Evolutionary conservation across 2,113 vertebrate species (phyloP), one percentile per base, ranked within the genome.

Genomic region (Andinoacara biseriatus): DNA sequence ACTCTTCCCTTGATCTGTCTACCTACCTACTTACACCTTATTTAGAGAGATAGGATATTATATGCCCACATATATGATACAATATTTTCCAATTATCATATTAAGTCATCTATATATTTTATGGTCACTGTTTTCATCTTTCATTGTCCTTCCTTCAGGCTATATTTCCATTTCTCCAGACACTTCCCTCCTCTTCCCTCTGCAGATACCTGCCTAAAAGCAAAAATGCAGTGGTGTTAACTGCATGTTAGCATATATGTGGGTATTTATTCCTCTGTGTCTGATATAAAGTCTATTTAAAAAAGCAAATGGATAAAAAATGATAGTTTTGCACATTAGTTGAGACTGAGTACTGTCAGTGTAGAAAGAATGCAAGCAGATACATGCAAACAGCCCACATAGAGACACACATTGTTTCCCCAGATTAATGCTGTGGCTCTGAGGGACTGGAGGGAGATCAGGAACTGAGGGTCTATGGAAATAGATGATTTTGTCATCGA

Each of bases 401-500:
- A 65, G 43, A 74, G 29, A 61, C 59, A 46, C 60, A 69, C 79
- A 87, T 56, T 96, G 96, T 98, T 98, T 97, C 96, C 96, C 92
- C 96, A 96, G 97, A 99, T 98, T 97, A 98, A 97, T 96, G 95
- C 95, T 56, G 94, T 96, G 96, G 96, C 97, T 97, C 97, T 96
- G 94, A 96, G 96, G 96, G 96, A 97, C 97, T 97, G 83, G 81
- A 95, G 94, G 95, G 95, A 96, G 96, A 97, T 97, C 96, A 96
- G 96, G 96, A 92, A n/a, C 95, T 93, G 90, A 95, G 95, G 96
- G 95, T 96, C 96, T 96, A 95, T 96, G 97, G 96, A 97, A 97
- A 76, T 94, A 95, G 93, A 92, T 87, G 77, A 89, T 91, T 94
- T 94, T 94, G 90, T 94, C 92, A 91, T 87, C 75, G 84, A 93